Conservation (phyloP, 2,797 vertebrate species). For the Knipowitschia caucasica region DNA sequence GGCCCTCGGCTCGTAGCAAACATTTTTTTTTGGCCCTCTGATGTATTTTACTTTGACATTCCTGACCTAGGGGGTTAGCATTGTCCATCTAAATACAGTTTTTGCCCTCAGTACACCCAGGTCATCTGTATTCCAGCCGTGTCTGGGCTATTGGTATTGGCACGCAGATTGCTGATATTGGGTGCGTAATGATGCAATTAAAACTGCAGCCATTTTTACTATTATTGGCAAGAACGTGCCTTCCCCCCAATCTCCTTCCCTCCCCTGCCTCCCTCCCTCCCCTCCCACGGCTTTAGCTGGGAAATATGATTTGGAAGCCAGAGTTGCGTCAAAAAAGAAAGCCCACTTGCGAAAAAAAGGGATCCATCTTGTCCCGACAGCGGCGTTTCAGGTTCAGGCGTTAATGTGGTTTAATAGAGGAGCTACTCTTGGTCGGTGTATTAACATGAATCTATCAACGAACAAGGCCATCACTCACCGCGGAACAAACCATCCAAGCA, state of each 20-base stretch:
- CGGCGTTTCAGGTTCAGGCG: conserved; percentile 65
- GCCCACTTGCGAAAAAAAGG: conserved; percentile 75
- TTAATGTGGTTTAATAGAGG: conserved; percentile 71
- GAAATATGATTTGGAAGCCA: conserved; percentile 80
- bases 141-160: conserved; percentile 83
- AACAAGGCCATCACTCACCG: conserved; percentile 68
- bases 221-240: conserved; percentile 76
- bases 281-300: conserved; percentile 70
- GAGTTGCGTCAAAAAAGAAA: conserved; percentile 72
- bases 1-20: too few relatives aligned
- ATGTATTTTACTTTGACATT: too few relatives aligned
- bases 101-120: conserved; percentile 77
- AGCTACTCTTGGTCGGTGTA: conserved; percentile 35
- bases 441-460: conserved; percentile 57
- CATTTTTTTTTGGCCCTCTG: too few relatives aligned
- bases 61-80: too few relatives aligned
- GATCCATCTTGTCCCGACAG: conserved; percentile 74
- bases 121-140: conserved; percentile 84
- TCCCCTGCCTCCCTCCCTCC: conserved; percentile 26
- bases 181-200: conserved; percentile 85
- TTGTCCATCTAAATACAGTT: too few relatives aligned
- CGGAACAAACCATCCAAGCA: conserved; percentile 69
- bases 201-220: conserved; percentile 82
- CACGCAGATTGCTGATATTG: conserved; percentile 82
- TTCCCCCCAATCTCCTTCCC: too few relatives aligned